Conservation (phyloP, 2,113 vertebrate genomes). For the Cheirogaleus medius region DNA sequence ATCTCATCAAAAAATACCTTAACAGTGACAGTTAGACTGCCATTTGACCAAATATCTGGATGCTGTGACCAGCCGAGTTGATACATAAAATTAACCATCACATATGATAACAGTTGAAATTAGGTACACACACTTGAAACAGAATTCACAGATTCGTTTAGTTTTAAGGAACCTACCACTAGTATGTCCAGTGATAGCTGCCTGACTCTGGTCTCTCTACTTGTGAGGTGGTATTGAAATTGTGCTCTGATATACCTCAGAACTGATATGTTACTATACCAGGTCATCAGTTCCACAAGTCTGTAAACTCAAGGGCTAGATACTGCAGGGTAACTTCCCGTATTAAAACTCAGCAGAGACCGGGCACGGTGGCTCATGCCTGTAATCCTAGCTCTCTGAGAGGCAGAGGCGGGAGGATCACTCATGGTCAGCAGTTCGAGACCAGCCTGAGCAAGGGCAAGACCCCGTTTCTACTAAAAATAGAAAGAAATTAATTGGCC, state of each 20-base stretch:
- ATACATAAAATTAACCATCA: not conserved
- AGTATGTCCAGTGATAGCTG: not conserved
- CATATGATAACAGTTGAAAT: not conserved
- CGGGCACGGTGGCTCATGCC: too few relatives aligned
- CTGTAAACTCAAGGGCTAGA: not conserved
- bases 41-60: not conserved
- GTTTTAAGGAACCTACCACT: not conserved
- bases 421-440: too few relatives aligned
- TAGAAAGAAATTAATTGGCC: too few relatives aligned
- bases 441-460: too few relatives aligned
- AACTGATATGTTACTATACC: not conserved
- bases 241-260: not conserved
- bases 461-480: too few relatives aligned
- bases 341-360: not conserved
- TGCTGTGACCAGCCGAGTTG: not conserved
- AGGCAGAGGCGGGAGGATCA: too few relatives aligned
- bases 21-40: not conserved
- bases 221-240: not conserved
- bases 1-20: not conserved
- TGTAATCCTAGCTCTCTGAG: too few relatives aligned
- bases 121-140: not conserved
- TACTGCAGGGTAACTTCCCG: not conserved
- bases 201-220: not conserved
- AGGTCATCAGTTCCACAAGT: not conserved
- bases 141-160: not conserved